Evolutionary conservation across 2,113 vertebrate genomes (phyloP).

Genomic region (Rostratula benghalensis): DNA sequence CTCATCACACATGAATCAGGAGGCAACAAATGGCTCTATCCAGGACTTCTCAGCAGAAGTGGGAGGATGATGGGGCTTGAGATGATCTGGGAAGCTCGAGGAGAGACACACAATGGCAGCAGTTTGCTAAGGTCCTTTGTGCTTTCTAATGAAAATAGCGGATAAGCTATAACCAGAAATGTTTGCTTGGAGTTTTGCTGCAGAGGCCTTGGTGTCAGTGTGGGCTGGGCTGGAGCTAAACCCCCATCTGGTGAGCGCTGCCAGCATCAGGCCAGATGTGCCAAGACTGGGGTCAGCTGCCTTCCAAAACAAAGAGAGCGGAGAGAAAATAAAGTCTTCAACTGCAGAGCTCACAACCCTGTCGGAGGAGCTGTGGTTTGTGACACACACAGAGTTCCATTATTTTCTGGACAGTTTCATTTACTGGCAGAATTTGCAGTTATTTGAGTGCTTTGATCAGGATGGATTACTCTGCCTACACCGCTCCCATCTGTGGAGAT

Average conservation of each 20-base stretch:
- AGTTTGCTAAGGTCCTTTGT: neutral
- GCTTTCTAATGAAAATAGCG: neutral
- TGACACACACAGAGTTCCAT: neutral
- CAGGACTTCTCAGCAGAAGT: neutral
- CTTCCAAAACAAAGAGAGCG: neutral
- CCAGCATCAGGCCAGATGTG: neutral
- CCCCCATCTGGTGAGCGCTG: fast-evolving
- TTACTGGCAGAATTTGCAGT: neutral
- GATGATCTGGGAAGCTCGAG: neutral
- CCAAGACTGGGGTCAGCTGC: neutral
- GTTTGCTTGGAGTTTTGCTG: neutral
- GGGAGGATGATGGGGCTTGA: neutral
- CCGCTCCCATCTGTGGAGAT: neutral
- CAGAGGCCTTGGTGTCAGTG: neutral
- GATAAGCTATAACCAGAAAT: neutral
- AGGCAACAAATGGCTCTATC: neutral
- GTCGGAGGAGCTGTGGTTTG: neutral
- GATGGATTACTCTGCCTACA: neutral
- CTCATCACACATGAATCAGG: neutral
- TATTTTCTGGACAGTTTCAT: conserved; percentile 3
- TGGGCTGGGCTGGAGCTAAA: neutral
- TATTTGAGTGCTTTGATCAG: neutral
- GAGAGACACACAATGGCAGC: neutral
- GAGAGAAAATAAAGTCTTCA: neutral
- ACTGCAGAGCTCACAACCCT: neutral